Base-by-base conservation (phyloP, 2,888 invertebrate genomes). In the Tenthredo scrophulariae region DNA sequence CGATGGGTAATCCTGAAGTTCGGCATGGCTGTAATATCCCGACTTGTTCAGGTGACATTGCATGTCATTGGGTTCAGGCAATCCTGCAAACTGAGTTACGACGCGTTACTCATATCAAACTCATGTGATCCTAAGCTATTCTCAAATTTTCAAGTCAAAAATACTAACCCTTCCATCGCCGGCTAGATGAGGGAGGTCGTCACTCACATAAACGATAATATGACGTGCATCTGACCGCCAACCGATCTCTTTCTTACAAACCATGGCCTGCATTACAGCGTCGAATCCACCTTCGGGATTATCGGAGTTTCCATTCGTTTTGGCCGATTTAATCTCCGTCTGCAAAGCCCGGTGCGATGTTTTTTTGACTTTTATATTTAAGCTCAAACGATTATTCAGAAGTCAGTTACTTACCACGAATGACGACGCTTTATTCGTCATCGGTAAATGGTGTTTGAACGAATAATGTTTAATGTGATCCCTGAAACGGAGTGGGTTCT, bases 231-330 rank as follows among this genome's bases (percentile, higher is more conserved):
- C 94, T 0, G 94, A 92, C 87, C 98, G 94, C 98, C 98, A 98
- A 18, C 96, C 97, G 88, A 98, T 96, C 88, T 95, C 93, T 18
- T 96, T 89, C 87, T 95, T 93, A 89, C 97, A 97, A 6, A 96
- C 96, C 86, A 98, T 96, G 0, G 96, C 97, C 93, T 98, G 98
- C 94, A 98, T 97, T 33, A 98, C 94, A 5, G 97, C 98, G 92
- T 98, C 98, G 79, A 98, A 95, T 0, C 98, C 97, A 7, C 97
- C 97, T 93, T 98, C 98, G 0, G 97, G 97, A 1, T 93, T 90
- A 90, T 97, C 97, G 84, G 96, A 91, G 92, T 96, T 96, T 1
- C 91, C 92, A 0, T 95, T 95, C 37, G 94, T 91, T 5, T 91
- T 87, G 0, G 94, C 94, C 0, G 90, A 87, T 0, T 93, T 92